Base-by-base conservation (phyloP, 2,113 vertebrate genomes). In the Gambusia holbrooki region DNA sequence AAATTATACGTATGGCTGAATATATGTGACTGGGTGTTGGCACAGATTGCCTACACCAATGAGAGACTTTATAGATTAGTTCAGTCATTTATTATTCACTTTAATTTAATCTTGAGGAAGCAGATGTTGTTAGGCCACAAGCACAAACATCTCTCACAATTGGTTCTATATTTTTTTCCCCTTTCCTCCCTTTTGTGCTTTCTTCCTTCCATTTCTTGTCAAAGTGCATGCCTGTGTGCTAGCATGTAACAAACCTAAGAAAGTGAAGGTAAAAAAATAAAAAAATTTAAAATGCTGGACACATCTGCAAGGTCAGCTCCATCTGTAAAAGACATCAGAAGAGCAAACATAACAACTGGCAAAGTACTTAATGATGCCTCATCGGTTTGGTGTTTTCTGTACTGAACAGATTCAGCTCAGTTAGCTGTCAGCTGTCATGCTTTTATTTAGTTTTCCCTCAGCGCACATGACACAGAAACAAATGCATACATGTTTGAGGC, bases 81-180 rank as follows among this genome's bases (percentile, higher is more conserved):
- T 71, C 77, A 70, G 68, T 81, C 72, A 79, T 87, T 58, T 58
- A 9, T 19, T 61, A 30, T 58, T 82, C 28, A 35, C 51, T 85
- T 77, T 90, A 84, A 92, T 89, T 76, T 66, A 84, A 93, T 91
- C 83, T 80, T 30, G 82, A 90, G 88, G 87, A 92, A 91, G 82
- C 90, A 90, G 81, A 86, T 89, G 89, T 80, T 78, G 54, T 66
- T 62, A 40, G 73, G 37, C 62, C n/a, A 54, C 69, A 81, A 79
- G 69, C 77, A 85, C 35, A 77, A 69, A 10, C 78, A 90, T 87
- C 73, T 48, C 70, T 88, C 78, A 84, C 77, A 81, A 78, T 83
- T 79, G 83, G 64, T 30, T 74, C 27, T 45, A 10, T 51, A 61
- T 35, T 25, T 48, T 73, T 68, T 11, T 1, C 35, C 35, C 73